A percentile compares a stretch with the other conserved stretches of the same genome.
phyloP scores from a whole-genome alignment of 2,797 vertebrate genomes.

The Clarias pachynema region DNA sequence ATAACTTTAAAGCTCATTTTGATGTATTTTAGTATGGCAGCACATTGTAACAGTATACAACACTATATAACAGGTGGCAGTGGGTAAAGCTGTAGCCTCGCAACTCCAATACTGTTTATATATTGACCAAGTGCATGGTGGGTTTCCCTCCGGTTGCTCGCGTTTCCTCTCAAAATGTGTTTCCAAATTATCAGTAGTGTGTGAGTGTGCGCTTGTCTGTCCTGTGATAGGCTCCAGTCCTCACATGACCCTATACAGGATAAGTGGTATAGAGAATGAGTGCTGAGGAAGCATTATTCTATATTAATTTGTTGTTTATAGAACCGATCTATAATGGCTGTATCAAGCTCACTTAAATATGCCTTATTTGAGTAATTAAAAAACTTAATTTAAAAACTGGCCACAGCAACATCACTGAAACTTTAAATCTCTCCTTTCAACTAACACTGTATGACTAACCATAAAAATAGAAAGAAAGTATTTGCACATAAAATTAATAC shows the following conservation, averaged over 20 bases:
- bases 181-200: no score
- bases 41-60: neutral
- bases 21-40: neutral
- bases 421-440: neutral
- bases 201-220: no score
- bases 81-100: no score
- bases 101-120: no score
- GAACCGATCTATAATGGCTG: neutral
- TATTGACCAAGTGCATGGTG: no score
- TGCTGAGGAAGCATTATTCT: neutral
- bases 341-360: neutral
- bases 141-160: no score
- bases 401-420: no score
- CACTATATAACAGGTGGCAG: neutral
- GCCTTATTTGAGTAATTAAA: neutral
- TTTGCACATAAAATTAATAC: neutral
- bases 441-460: neutral
- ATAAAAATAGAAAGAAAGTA: neutral
- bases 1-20: neutral
- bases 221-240: no score
- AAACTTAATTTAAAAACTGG: neutral
- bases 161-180: no score
- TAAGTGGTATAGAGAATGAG: no score
- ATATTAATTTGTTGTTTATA: neutral
- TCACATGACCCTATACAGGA: no score